Percentiles rank a stretch among this genome's conserved stretches.
These are phyloP conservation scores for Synanthedon tipuliformis DNA, from an alignment of 2,888 invertebrate species.

Conservation along the genomic window DNA sequence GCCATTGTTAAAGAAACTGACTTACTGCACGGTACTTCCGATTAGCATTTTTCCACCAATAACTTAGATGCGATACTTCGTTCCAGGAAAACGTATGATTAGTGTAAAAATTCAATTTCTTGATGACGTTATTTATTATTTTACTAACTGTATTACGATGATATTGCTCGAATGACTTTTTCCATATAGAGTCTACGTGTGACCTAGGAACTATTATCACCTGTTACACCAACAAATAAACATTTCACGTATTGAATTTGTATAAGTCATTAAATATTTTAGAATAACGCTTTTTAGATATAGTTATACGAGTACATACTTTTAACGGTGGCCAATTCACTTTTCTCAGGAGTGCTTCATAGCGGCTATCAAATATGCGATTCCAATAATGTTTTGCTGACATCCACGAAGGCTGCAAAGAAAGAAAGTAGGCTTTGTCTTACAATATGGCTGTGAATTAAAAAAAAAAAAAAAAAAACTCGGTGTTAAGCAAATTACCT, in stretches of 20 bases:
- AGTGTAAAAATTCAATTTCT: conserved; percentile 49
- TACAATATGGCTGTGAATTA: too few relatives aligned
- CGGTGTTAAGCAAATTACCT: conserved; percentile 24
- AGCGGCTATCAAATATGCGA: conserved; percentile 44
- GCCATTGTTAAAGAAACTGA: not conserved
- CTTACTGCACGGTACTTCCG: conserved; percentile 42
- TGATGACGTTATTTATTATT: conserved; percentile 46
- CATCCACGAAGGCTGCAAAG: conserved; percentile 39
- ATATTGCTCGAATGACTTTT: conserved; percentile 36
- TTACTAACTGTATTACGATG: conserved; percentile 37
- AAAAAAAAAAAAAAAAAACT: too few relatives aligned
- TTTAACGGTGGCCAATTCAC: conserved; percentile 50
- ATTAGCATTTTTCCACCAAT: conserved; percentile 46
- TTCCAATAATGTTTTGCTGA: conserved; percentile 42
- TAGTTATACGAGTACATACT: too few relatives aligned
- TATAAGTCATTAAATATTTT: too few relatives aligned
- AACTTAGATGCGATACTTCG: conserved; percentile 52
- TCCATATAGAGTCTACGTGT: conserved; percentile 49
- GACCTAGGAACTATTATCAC: conserved; percentile 47
- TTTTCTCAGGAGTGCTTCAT: conserved; percentile 50
- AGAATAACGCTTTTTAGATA: too few relatives aligned
- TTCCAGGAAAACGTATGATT: conserved; percentile 56
- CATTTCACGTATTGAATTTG: too few relatives aligned
- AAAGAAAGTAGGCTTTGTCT: not conserved
- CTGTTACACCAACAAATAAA: conserved; percentile 14